Base-by-base conservation (phyloP, 2,888 invertebrate species). In the Uloborus plumipes region DNA sequence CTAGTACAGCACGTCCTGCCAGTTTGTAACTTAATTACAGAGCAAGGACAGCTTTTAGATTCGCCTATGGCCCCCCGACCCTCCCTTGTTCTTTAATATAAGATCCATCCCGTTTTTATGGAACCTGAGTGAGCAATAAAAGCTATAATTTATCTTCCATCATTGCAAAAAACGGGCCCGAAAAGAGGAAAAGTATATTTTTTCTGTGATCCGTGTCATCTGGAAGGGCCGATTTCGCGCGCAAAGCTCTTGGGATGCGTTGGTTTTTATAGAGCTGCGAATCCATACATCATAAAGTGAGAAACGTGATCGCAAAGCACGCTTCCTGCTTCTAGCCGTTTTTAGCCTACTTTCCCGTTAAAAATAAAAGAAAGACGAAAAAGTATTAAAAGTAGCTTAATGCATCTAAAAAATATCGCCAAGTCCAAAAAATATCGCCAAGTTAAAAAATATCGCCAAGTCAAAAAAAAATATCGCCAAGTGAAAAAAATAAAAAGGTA, bases 81-180 rank as follows among this genome's bases (percentile, higher is more conserved):
- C n/a, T 31, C 69, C 65, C 50, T 16, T 26, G 26, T 22, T 31
- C 50, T 15, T 74, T 69, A 72, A 73, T 80, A 72, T 80, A 67
- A 69, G 74, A 69, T 67, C 67, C 67, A 62, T 31, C 51, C 69
- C 22, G 50, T 62, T 73, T 80, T 80, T 80, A 80, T 80, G 67
- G 74, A 73, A 55, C 80, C 59, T 51, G 79, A 67, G 74, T 74
- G 80, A 58, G 80, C 64, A 74, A 80, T 80, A 80, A 80, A 74
- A 80, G 80, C 80, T 80, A 74, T 80, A 80, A 80, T 80, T 80
- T 74, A 80, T 80, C 80, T 69, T 80, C 80, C 73, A 69, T 80
- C 69, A 74, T 18, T 69, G 31, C 51, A 20, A 79, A 69, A 74
- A 74, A 69, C 62, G 67, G 59, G 66, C 31, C 39, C n/a, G 59